Evolutionary conservation across 2,113 vertebrate species (phyloP).

Genomic region (Chaetura pelagica): DNA sequence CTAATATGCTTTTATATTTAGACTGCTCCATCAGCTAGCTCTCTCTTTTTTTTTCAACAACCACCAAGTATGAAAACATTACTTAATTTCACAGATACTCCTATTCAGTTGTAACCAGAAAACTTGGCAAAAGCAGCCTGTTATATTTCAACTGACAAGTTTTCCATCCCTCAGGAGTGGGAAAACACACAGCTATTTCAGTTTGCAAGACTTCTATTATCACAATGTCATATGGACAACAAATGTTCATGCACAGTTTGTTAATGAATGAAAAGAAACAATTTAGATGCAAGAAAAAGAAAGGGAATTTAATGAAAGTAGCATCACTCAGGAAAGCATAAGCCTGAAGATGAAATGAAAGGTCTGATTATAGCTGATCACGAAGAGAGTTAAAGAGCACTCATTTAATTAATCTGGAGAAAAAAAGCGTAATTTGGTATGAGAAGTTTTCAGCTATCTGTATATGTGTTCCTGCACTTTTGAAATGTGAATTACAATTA

Average conservation of each 20-base stretch:
- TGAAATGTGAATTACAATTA: conserved; percentile 26
- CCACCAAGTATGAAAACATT: conserved; percentile 8
- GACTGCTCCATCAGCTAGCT: background rate
- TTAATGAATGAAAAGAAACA: conserved; percentile 35
- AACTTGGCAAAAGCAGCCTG: conserved; percentile 29
- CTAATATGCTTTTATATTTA: conserved; percentile 22
- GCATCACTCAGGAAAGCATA: background rate
- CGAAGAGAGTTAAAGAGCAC: conserved; percentile 6
- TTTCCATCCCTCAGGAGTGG: background rate
- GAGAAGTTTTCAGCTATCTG: background rate
- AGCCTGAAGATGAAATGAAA: conserved; percentile 37
- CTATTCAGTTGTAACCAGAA: background rate
- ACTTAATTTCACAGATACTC: conserved; percentile 47
- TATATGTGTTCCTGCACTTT: background rate
- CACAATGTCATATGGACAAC: conserved; percentile 37
- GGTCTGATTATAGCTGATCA: background rate
- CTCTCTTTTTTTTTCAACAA: background rate
- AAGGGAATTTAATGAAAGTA: conserved; percentile 11
- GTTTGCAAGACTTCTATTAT: background rate
- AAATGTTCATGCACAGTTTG: conserved; percentile 9
- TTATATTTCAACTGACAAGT: conserved; percentile 24
- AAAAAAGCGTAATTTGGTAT: background rate
- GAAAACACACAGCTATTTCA: conserved; percentile 42
- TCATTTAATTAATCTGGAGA: conserved; percentile 31
- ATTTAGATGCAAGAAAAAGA: conserved; percentile 26